Evolutionary conservation across 2,797 vertebrate genomes (phyloP).

Genomic region (Galaxias olidus): DNA sequence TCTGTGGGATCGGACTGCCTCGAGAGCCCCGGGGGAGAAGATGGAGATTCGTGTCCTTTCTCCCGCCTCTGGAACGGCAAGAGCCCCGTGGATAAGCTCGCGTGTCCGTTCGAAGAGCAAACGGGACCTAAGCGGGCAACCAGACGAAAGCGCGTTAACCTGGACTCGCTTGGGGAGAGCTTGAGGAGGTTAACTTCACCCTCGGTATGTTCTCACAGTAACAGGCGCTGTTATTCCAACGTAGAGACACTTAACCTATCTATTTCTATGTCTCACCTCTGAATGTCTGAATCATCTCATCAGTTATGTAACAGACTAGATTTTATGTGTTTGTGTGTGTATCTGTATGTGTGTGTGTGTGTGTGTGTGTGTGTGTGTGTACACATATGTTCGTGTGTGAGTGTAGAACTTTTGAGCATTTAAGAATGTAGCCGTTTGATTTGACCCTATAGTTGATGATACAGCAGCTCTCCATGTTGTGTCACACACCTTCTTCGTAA

Average conservation of each 20-base stretch:
- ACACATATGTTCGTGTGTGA: neutral
- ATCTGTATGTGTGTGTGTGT: neutral
- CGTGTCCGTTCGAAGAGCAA: constrained; percentile 63
- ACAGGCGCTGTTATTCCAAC: neutral
- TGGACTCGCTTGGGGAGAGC: constrained; percentile 95
- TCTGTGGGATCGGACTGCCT: constrained; percentile 92
- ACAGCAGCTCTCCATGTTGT: too few relatives aligned
- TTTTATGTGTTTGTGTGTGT: constrained; percentile 2
- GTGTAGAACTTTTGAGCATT: too few relatives aligned
- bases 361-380: neutral
- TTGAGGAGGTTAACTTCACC: constrained; percentile 90
- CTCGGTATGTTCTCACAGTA: constrained; percentile 80
- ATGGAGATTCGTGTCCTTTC: constrained; percentile 78
- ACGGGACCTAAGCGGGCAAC: constrained; percentile 71
- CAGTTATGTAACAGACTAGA: constrained; percentile 46
- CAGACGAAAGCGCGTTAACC: constrained; percentile 88
- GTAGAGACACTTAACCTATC: constrained; percentile 3
- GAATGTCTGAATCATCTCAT: constrained; percentile 49
- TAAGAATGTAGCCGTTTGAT: too few relatives aligned
- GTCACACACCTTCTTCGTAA: too few relatives aligned
- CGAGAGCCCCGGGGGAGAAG: constrained; percentile 86
- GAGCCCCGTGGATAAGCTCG: constrained; percentile 77
- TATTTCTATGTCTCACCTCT: constrained; percentile 29
- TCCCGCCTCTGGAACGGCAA: constrained; percentile 89
- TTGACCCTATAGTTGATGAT: too few relatives aligned